These are phyloP conservation scores for Cyaniris semiargus DNA, from an alignment of 2,888 invertebrate species.

Conservation along the genomic window DNA sequence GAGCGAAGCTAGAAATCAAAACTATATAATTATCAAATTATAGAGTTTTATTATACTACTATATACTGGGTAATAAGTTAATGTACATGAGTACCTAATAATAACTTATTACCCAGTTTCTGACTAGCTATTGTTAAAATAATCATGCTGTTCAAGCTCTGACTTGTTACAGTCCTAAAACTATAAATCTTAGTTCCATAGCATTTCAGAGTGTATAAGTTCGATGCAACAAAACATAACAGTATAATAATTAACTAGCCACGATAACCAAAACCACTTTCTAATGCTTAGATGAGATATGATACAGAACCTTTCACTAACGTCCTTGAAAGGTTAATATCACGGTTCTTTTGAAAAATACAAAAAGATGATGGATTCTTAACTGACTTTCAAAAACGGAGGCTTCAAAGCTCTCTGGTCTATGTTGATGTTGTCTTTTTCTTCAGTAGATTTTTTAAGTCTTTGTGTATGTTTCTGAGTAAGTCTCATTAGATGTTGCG, in stretches of 20 bases:
- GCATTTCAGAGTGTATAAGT: background rate
- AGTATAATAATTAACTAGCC: constrained; percentile 21
- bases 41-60: no score
- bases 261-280: constrained; percentile 34
- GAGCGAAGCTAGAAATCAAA: no score
- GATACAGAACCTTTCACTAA: constrained; percentile 39
- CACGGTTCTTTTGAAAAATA: background rate
- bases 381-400: background rate
- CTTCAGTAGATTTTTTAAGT: no score
- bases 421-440: no score
- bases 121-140: no score
- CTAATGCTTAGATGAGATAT: constrained; percentile 35
- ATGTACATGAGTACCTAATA: no score
- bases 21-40: no score
- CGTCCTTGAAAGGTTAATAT: constrained; percentile 36
- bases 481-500: no score
- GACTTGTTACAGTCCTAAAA: background rate
- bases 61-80: no score
- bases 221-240: constrained; percentile 17
- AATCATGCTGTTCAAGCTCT: no score
- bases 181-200: background rate
- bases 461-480: no score
- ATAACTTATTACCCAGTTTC: no score
- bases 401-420: background rate
- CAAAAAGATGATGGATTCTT: constrained; percentile 3